A percentile compares a stretch with the other conserved stretches of the same genome.
phyloP scores from a whole-genome alignment of 2,888 invertebrate species.

The Polydesmus complanatus region DNA sequence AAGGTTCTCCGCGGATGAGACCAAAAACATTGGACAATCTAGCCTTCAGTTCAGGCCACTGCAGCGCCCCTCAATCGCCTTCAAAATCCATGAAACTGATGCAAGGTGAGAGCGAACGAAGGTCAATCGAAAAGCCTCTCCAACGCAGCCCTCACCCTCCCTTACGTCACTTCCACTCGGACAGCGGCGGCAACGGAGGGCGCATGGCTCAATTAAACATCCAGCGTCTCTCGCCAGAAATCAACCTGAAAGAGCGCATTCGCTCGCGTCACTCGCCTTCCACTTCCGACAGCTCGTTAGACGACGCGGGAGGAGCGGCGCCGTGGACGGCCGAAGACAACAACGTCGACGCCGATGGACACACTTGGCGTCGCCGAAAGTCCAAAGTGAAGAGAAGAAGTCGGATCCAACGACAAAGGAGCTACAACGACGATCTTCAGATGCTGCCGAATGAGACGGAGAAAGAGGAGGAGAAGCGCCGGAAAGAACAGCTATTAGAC shows the following conservation, averaged over 20 bases:
- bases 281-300: slow-evolving; percentile 13
- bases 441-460: not conserved
- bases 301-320: not conserved
- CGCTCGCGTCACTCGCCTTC: slow-evolving; percentile 3
- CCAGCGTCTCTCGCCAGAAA: not conserved
- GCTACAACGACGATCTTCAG: slow-evolving; percentile 12
- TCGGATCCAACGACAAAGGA: slow-evolving; percentile 17
- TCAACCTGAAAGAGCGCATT: not conserved
- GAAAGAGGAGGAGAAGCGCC: not conserved
- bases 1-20: not conserved
- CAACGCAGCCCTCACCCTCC: not conserved
- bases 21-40: not conserved
- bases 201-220: not conserved
- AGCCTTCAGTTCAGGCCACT: not conserved
- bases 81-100: not conserved
- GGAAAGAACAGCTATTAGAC: not conserved
- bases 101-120: not conserved
- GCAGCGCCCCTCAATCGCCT: slow-evolving; percentile 8
- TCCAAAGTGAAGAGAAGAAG: slow-evolving; percentile 10
- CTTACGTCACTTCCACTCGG: slow-evolving; percentile 4
- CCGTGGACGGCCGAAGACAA: slow-evolving; percentile 6
- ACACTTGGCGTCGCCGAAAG: slow-evolving; percentile 6
- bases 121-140: not conserved
- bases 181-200: not conserved
- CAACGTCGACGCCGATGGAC: not conserved